Conservation (phyloP, 2,113 vertebrate genomes). For the Lynx canadensis region DNA sequence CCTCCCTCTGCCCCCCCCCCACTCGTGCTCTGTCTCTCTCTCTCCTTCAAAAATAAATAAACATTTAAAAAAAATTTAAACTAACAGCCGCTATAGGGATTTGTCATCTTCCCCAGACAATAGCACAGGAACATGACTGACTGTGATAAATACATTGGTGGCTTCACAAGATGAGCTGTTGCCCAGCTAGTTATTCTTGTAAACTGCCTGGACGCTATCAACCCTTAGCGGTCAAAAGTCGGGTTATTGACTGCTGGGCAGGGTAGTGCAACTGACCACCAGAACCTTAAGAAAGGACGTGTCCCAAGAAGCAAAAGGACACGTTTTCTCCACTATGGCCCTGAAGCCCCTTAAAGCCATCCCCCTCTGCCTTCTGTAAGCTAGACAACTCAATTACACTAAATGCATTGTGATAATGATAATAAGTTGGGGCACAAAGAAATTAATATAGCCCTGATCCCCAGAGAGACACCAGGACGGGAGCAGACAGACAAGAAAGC, state of each 20-base stretch:
- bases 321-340: not conserved
- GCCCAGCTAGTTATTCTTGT: not conserved
- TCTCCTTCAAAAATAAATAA: no score
- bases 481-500: not conserved
- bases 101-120: not conserved
- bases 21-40: no score
- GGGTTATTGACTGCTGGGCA: not conserved
- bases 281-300: not conserved
- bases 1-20: no score
- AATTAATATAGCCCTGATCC: not conserved
- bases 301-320: not conserved
- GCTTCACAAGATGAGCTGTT: not conserved
- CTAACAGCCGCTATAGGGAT: not conserved
- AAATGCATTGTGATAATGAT: not conserved
- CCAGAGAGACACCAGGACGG: not conserved
- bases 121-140: not conserved
- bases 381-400: constrained; percentile 7
- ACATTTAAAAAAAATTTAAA: not conserved
- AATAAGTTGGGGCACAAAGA: not conserved
- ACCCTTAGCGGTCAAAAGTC: not conserved
- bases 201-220: not conserved
- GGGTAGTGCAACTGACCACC: not conserved
- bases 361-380: not conserved
- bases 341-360: not conserved
- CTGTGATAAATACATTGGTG: not conserved